phyloP scores from a whole-genome alignment of 1,140 invertebrate genomes.

The Leptopilina boulardi region DNA sequence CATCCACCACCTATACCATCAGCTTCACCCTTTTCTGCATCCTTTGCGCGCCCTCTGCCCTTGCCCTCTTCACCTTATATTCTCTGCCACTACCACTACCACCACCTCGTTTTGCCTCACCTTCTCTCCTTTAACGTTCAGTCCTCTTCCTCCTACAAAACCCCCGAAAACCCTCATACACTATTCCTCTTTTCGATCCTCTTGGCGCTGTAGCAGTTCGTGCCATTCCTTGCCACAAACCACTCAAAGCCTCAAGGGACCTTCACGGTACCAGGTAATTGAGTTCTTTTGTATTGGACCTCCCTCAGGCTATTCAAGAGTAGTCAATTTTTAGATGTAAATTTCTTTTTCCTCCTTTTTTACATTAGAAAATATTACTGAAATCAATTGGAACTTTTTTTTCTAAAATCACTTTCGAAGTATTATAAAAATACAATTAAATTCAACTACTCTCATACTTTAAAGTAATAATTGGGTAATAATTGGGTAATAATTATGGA shows the following conservation, averaged over 20 bases:
- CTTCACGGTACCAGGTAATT: conserved; percentile 50
- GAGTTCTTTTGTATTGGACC: conserved; percentile 59
- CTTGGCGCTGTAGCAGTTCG: conserved; percentile 3
- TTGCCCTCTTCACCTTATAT: conserved; percentile 45
- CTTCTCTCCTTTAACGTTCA: no score
- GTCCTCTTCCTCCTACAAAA: conserved; percentile 30
- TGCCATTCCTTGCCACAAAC: conserved; percentile 30
- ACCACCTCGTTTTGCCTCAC: background rate
- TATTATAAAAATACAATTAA: no score
- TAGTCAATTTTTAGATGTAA: conserved; percentile 9
- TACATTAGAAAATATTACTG: no score
- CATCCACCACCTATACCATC: background rate
- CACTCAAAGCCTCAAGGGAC: conserved; percentile 39
- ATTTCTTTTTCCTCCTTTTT: background rate
- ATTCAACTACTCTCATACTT: no score
- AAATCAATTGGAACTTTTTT: background rate
- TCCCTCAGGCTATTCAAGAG: background rate
- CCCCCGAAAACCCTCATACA: conserved; percentile 34
- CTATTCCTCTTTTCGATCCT: conserved; percentile 13
- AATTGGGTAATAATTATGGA: no score
- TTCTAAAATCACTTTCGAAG: no score
- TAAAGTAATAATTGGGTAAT: no score
- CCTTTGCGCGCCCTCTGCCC: conserved; percentile 37
- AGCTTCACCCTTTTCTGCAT: background rate
- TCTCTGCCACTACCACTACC: background rate